Conservation (phyloP, 2,888 invertebrate genomes). For the Cactoblastis cactorum region DNA sequence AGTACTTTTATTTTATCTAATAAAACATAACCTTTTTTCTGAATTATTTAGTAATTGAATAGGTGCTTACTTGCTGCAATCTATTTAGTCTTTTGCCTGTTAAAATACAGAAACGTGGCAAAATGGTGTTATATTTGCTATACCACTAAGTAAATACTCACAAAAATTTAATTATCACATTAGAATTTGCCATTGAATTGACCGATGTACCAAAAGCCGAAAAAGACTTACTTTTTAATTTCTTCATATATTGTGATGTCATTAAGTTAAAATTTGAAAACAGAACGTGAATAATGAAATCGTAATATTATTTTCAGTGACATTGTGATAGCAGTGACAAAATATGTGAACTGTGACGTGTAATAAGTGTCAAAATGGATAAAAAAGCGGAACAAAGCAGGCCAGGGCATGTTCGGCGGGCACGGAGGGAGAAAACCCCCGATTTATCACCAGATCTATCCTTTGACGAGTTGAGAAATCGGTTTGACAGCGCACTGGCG, state of each 20-base stretch:
- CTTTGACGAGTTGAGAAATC: slow-evolving; percentile 67
- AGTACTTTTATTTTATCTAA: too few relatives aligned
- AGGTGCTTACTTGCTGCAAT: too few relatives aligned
- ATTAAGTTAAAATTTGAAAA: too few relatives aligned
- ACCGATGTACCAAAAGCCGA: neutral
- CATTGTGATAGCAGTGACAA: slow-evolving; percentile 16
- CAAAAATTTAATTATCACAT: neutral
- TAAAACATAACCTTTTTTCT: too few relatives aligned
- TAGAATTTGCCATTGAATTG: neutral
- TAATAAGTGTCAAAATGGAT: slow-evolving; percentile 52
- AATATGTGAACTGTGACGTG: slow-evolving; percentile 35
- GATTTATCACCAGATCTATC: slow-evolving; percentile 58
- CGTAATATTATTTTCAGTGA: slow-evolving; percentile 4
- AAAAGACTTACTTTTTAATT: neutral
- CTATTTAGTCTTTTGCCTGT: too few relatives aligned
- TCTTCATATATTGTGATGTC: too few relatives aligned
- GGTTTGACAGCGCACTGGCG: slow-evolving; percentile 63
- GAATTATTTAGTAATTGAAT: too few relatives aligned
- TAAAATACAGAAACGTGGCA: too few relatives aligned
- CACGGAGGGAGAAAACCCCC: slow-evolving; percentile 46
- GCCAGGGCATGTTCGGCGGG: slow-evolving; percentile 58
- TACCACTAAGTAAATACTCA: too few relatives aligned
- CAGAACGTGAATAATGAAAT: neutral
- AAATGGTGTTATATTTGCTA: too few relatives aligned
- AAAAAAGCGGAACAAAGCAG: slow-evolving; percentile 35